A percentile compares a stretch with the other conserved stretches of the same genome.
Evolutionary conservation across 2,113 vertebrate genomes (phyloP).

Genomic region (Aplodontia rufa): DNA sequence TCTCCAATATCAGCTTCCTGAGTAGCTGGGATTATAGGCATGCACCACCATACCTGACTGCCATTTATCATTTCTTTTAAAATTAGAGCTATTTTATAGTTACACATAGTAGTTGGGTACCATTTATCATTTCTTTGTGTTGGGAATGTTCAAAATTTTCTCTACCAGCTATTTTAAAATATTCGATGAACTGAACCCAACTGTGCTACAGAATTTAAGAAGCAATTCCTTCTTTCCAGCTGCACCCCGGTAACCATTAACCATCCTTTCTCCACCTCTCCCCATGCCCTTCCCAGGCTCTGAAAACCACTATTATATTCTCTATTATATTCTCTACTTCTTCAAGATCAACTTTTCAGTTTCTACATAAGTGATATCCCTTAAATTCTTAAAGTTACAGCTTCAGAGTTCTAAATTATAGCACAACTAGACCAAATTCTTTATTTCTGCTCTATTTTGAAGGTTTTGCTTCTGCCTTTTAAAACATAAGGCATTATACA

Average conservation of each 20-base stretch:
- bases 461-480: not conserved
- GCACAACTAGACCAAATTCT: constrained; percentile 23
- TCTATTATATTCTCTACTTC: too few species aligned
- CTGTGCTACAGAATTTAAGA: not conserved
- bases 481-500: not conserved
- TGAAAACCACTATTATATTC: not conserved
- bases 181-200: not conserved
- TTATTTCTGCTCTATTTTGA: constrained; percentile 4
- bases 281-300: not conserved
- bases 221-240: not conserved
- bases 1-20: not conserved
- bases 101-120: too few species aligned
- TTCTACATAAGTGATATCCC: not conserved
- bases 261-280: not conserved
- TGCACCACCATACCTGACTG: too few species aligned
- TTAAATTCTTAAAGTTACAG: constrained; percentile 47
- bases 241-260: not conserved
- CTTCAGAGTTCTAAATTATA: not conserved
- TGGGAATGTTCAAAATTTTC: not conserved
- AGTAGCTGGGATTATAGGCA: too few species aligned
- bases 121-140: not conserved
- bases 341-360: not conserved
- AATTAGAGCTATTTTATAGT: too few species aligned
- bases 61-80: too few species aligned
- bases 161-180: not conserved